Evolutionary conservation across 64 coral and sea anemone species (phyloP).

Genomic region (Montipora efflorescens): DNA sequence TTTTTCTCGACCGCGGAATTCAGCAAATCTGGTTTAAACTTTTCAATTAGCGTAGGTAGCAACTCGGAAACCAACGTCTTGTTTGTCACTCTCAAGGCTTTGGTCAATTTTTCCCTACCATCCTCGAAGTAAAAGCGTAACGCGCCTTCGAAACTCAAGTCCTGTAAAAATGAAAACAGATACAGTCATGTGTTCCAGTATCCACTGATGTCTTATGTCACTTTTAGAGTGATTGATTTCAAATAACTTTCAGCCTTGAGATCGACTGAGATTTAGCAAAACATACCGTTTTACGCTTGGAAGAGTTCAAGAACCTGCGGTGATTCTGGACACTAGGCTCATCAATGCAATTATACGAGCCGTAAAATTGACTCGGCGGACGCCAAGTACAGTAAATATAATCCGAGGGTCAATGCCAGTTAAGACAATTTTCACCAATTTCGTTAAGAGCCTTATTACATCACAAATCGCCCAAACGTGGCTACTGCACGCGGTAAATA

Average conservation of each 20-base stretch:
- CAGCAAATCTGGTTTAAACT: slow-evolving; percentile 95
- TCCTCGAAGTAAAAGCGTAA: slow-evolving; percentile 97
- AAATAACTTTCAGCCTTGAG: not conserved
- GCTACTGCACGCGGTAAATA: not conserved
- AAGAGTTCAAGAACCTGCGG: not conserved
- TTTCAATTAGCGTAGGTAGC: slow-evolving; percentile 91
- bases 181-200: slow-evolving; percentile 10
- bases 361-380: slow-evolving; percentile 23
- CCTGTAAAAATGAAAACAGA: slow-evolving; percentile 73
- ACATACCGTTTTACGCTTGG: slow-evolving; percentile 25
- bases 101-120: slow-evolving; percentile 91
- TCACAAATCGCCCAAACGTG: not conserved
- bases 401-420: not conserved
- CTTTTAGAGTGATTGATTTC: not conserved
- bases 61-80: slow-evolving; percentile 86
- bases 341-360: not conserved
- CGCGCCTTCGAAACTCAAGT: slow-evolving; percentile 95
- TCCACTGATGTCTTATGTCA: not conserved
- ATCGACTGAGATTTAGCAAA: slow-evolving; percentile 10
- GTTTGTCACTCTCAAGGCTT: slow-evolving; percentile 88
- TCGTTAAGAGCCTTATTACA: not conserved
- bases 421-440: slow-evolving; percentile 2
- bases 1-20: slow-evolving; percentile 75
- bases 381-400: not conserved
- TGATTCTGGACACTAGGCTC: not conserved